phyloP scores from a whole-genome alignment of 2,113 vertebrate genomes.

The Leuciscus idus region DNA sequence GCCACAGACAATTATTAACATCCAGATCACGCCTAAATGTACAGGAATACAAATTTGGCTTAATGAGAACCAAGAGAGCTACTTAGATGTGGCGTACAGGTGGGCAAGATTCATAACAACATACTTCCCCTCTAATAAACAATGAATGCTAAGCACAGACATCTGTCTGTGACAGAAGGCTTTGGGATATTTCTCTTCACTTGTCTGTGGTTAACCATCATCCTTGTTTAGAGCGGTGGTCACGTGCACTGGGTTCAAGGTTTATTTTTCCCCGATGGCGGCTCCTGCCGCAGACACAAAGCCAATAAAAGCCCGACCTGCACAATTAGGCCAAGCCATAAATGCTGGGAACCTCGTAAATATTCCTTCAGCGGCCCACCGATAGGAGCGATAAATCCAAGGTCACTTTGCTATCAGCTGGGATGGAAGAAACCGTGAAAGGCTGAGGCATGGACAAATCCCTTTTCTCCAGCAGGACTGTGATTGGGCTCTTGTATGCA shows the following conservation, averaged over 20 bases:
- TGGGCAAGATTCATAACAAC: conserved; percentile 4
- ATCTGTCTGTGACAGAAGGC: conserved; percentile 30
- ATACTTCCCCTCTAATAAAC: conserved; percentile 17
- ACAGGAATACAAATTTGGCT: neutral
- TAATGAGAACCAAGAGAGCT: conserved; percentile 18
- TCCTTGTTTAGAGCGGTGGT: conserved; percentile 36
- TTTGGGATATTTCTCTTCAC: conserved; percentile 22
- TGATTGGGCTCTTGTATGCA: neutral
- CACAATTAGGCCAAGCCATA: conserved; percentile 52
- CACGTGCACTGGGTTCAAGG: conserved; percentile 33
- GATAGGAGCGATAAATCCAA: conserved; percentile 62
- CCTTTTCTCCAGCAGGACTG: conserved; percentile 4
- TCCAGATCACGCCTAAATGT: neutral
- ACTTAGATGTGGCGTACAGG: neutral
- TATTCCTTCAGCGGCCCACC: conserved; percentile 53
- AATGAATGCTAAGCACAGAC: conserved; percentile 17
- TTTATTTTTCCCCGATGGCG: conserved; percentile 34
- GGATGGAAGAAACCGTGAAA: conserved; percentile 32
- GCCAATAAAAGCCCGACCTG: conserved; percentile 57
- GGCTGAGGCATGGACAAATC: conserved; percentile 10
- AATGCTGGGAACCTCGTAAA: conserved; percentile 57
- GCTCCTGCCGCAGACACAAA: conserved; percentile 39
- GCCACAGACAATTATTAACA: neutral
- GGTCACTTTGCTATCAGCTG: conserved; percentile 64
- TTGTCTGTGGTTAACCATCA: conserved; percentile 34